Conservation (phyloP, 2,113 vertebrate species). For the Hyperoodon ampullatus region DNA sequence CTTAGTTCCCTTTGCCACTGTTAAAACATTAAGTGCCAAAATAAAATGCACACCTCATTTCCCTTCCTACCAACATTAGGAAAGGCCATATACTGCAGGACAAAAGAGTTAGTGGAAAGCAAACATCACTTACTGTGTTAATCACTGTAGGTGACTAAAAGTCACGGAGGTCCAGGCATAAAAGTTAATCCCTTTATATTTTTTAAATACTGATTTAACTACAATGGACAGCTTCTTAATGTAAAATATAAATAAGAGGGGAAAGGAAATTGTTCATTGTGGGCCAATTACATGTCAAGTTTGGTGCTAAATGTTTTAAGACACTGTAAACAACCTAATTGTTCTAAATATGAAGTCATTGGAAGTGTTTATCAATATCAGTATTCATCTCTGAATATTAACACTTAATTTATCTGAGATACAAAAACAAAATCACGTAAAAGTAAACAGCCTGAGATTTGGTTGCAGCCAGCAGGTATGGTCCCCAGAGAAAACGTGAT, state of each 20-base stretch:
- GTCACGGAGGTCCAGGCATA: background rate
- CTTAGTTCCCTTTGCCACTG: slow-evolving; percentile 17
- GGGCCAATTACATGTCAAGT: background rate
- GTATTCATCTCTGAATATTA: background rate
- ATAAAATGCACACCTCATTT: slow-evolving; percentile 37
- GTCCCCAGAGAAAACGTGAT: background rate
- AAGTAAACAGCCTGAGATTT: background rate
- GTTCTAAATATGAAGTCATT: slow-evolving; percentile 8
- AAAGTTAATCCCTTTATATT: slow-evolving; percentile 36
- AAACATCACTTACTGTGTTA: background rate
- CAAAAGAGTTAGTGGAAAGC: background rate
- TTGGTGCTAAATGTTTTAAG: slow-evolving; percentile 11
- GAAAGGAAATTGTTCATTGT: slow-evolving; percentile 12
- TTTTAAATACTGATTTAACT: slow-evolving; percentile 17
- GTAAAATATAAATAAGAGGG: background rate
- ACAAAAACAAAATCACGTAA: slow-evolving; percentile 37
- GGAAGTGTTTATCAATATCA: background rate
- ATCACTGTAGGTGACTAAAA: background rate
- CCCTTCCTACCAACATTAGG: background rate
- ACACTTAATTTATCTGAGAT: background rate
- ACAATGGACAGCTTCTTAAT: slow-evolving; percentile 3
- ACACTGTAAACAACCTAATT: background rate
- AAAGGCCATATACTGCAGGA: background rate
- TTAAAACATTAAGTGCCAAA: slow-evolving; percentile 39
- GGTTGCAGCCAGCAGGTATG: background rate